phyloP scores from a whole-genome alignment of 2,888 invertebrate genomes.

The Xestia rhomboidea region DNA sequence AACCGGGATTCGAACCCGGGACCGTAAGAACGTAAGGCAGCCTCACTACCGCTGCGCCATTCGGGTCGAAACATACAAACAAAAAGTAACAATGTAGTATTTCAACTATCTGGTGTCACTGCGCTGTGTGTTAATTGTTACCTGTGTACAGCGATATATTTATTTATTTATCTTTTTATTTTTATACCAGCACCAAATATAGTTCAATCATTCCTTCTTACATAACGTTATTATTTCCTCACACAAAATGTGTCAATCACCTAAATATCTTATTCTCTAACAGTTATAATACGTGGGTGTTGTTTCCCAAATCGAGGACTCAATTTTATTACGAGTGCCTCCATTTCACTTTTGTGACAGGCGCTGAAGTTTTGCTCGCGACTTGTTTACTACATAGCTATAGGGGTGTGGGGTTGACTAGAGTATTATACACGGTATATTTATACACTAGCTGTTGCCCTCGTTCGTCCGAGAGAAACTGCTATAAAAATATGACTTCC shows the following conservation, averaged over 20 bases:
- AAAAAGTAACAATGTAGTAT: no score
- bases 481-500: neutral
- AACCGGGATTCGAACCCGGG: no score
- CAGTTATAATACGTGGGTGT: constrained; percentile 17
- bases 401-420: neutral
- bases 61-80: no score
- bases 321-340: constrained; percentile 48
- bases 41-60: no score
- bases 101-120: no score
- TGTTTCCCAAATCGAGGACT: constrained; percentile 44
- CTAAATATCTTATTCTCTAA: constrained; percentile 34
- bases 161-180: no score
- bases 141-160: no score
- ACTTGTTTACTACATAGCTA: constrained; percentile 32
- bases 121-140: no score
- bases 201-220: constrained; percentile 22
- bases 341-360: constrained; percentile 67
- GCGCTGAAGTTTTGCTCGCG: constrained; percentile 59
- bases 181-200: constrained; percentile 8
- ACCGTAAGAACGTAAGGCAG: no score
- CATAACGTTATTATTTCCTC: constrained; percentile 33
- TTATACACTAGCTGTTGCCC: neutral
- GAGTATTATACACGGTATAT: neutral
- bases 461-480: neutral
- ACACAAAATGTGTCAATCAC: constrained; percentile 48